A percentile compares a stretch with the other conserved stretches of the same genome.
These are phyloP conservation scores for Nematolebias whitei DNA, from an alignment of 2,113 vertebrate species.

Conservation along the genomic window DNA sequence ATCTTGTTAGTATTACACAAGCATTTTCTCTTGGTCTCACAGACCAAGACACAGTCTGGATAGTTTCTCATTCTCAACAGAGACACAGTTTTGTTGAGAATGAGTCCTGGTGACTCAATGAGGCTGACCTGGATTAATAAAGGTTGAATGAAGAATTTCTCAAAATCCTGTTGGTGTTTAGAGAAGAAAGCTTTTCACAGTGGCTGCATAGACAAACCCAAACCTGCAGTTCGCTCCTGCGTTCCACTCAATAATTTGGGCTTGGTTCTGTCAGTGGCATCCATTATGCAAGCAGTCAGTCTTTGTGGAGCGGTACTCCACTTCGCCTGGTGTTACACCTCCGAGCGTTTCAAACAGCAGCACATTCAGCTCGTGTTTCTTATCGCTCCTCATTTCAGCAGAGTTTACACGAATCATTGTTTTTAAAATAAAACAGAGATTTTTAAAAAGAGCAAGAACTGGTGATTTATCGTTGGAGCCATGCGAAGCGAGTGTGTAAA, in stretches of 20 bases:
- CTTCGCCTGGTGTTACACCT: slow-evolving; percentile 20
- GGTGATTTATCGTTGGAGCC: slow-evolving; percentile 4
- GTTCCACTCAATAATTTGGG: slow-evolving; percentile 7
- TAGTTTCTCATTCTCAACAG: no score
- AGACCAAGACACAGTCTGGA: no score
- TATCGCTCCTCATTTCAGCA: slow-evolving; percentile 41
- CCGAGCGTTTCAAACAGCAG: slow-evolving; percentile 26
- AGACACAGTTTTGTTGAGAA: no score
- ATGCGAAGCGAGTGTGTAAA: slow-evolving; percentile 20
- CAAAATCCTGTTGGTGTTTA: no score
- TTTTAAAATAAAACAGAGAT: background rate
- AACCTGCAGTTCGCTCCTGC: background rate
- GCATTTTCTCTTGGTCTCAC: no score
- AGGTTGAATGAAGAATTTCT: no score
- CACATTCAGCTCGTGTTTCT: slow-evolving; percentile 23
- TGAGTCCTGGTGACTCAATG: no score
- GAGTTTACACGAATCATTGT: slow-evolving; percentile 11
- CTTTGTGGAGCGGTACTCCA: slow-evolving; percentile 4
- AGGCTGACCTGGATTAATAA: no score
- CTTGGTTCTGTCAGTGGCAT: slow-evolving; percentile 23
- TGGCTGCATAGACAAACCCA: background rate
- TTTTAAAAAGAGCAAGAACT: background rate
- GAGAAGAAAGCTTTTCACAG: no score
- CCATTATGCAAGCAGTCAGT: slow-evolving; percentile 33
- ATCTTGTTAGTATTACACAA: no score